Base-by-base conservation (phyloP, 1,140 invertebrate species). In the Tetragnatha versicolor region DNA sequence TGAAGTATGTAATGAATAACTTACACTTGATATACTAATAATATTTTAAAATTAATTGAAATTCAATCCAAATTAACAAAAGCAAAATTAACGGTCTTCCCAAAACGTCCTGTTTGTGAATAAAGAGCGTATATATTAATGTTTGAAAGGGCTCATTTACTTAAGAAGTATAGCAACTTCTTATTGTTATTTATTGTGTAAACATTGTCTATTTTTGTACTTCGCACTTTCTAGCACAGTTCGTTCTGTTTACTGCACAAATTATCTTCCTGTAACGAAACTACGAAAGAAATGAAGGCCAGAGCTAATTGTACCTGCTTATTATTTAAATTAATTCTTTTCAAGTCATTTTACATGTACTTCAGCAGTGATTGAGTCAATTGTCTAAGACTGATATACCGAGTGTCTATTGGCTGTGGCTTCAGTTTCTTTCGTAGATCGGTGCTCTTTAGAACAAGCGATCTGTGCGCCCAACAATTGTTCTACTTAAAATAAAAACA, bases 121-220 rank as follows among this genome's bases (percentile, higher is more conserved):
- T 76, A 76, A 76, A 33, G 29, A 33, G 35, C 5, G 25, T 72
- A 45, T 61, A 53, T 39, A 61, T n/a, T 31, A n/a, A 17, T 65
- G 58, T 75, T 75, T 45, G 39, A 33, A 61, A 61, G 51, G 73
- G 73, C 73, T 76, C 58, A 76, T 65, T 65, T 76, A 76, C 73
- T 76, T 76, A 76, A 65, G 60, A 51, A 39, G 73, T 60, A 33
- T 53, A 22, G 42, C 60, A 20, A 39, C 42, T 42, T 72, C 60
- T 76, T 76, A 65, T 33, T 76, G 73, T 76, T 76, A 76, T 76
- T 76, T 76, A 76, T 76, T 76, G 58, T 65, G 73, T 76, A 76
- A 65, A 65, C 73, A 76, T 63, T 76, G 73, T 76, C 73, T 76
- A 76, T 76, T 76, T 76, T 76, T 76, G 73, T 76, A 76, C 73